phyloP scores from a whole-genome alignment of 2,888 invertebrate genomes.

The Epirrhoe tristata region DNA sequence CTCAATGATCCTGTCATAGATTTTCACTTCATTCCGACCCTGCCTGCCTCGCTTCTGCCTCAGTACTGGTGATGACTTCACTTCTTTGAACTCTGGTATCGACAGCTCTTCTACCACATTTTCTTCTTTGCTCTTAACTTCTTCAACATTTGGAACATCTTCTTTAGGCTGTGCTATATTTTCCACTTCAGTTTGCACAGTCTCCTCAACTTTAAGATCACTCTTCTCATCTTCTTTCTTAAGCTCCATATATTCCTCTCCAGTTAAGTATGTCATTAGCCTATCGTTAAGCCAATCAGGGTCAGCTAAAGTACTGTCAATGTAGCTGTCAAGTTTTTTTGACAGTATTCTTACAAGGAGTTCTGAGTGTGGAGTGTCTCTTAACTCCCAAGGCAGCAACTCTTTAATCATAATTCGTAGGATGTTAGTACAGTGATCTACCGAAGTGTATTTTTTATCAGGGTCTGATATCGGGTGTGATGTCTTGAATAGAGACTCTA shows the following conservation, averaged over 20 bases:
- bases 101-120: slow-evolving; percentile 54
- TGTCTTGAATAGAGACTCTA: slow-evolving; percentile 82
- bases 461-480: slow-evolving; percentile 64
- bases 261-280: slow-evolving; percentile 62
- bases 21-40: slow-evolving; percentile 79
- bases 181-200: slow-evolving; percentile 31
- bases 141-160: slow-evolving; percentile 22
- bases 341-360: slow-evolving; percentile 86
- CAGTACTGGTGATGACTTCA: slow-evolving; percentile 71
- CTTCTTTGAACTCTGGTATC: slow-evolving; percentile 71
- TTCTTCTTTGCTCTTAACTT: slow-evolving; percentile 46
- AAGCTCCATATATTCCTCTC: slow-evolving; percentile 43
- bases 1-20: slow-evolving; percentile 81
- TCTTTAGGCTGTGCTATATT: slow-evolving; percentile 33
- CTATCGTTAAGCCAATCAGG: slow-evolving; percentile 82
- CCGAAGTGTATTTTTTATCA: slow-evolving; percentile 69
- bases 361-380: slow-evolving; percentile 88
- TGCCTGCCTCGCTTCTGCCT: slow-evolving; percentile 74
- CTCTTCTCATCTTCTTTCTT: slow-evolving; percentile 16
- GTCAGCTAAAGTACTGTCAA: slow-evolving; percentile 77
- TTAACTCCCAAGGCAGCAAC: slow-evolving; percentile 88
- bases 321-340: slow-evolving; percentile 82
- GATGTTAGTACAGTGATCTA: slow-evolving; percentile 86
- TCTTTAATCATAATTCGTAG: slow-evolving; percentile 86
- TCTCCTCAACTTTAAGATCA: slow-evolving; percentile 27